phyloP scores from a whole-genome alignment of 2,797 vertebrate genomes.

The Catostomus latipinnis region DNA sequence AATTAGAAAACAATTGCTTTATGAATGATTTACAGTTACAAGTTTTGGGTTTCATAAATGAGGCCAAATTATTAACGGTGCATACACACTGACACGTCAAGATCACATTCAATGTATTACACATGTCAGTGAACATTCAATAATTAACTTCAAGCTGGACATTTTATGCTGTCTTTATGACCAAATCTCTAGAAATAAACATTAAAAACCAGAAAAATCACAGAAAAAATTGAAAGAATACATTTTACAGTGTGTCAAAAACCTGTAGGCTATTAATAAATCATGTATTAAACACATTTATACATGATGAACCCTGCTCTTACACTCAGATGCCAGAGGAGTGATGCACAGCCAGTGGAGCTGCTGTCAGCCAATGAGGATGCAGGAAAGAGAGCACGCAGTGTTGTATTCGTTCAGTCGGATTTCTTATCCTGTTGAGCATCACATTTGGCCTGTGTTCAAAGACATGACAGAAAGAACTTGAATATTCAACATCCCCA shows the following conservation, averaged over 20 bases:
- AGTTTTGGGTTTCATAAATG: background rate
- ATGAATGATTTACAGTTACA: background rate
- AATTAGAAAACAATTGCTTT: background rate
- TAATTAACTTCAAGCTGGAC: background rate
- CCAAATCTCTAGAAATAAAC: background rate
- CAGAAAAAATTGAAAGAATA: background rate
- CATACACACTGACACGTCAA: background rate
- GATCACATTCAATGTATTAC: background rate
- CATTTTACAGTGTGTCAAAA: background rate
- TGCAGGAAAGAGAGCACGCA: constrained; percentile 6
- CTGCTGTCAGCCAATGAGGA: constrained; percentile 30
- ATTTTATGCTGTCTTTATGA: background rate
- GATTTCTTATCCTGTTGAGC: constrained; percentile 74
- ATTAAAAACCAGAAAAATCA: constrained; percentile 2
- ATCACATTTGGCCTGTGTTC: constrained; percentile 69
- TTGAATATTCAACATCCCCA: background rate
- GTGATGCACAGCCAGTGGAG: constrained; percentile 19
- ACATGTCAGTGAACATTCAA: background rate
- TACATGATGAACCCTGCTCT: constrained; percentile 4
- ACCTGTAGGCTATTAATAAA: background rate
- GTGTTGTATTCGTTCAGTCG: constrained; percentile 63
- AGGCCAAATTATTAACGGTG: background rate
- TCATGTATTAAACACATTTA: background rate
- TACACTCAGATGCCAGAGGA: constrained; percentile 4
- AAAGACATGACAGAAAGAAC: constrained; percentile 18